phyloP scores from a whole-genome alignment of 1,140 invertebrate genomes.

The Hetaerina americana region DNA sequence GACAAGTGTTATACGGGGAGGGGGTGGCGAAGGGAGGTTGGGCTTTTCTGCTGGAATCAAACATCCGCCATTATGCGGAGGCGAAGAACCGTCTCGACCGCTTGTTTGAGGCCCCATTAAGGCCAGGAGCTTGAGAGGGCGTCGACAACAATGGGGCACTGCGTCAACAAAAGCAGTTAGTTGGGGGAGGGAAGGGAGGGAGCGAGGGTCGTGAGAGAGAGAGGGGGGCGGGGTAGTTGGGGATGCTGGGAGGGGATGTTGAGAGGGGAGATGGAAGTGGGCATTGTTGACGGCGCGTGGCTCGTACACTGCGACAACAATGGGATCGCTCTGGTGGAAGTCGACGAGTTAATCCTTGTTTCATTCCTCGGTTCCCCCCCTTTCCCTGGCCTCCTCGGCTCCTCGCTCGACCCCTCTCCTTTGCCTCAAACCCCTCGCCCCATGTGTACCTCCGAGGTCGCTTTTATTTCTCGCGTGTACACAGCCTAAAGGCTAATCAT shows the following conservation, averaged over 20 bases:
- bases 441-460: background rate
- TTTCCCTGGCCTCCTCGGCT: background rate
- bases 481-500: background rate
- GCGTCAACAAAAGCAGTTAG: background rate
- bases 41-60: background rate
- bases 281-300: background rate
- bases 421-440: background rate
- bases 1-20: background rate
- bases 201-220: too few species aligned
- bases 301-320: background rate
- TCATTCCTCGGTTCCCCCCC: background rate
- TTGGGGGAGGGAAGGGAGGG: too few species aligned
- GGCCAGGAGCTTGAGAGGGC: background rate
- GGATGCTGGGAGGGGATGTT: too few species aligned
- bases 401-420: background rate
- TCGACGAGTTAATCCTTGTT: background rate
- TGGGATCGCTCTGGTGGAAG: background rate
- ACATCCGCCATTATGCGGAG: background rate
- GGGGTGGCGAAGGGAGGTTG: background rate
- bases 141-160: background rate
- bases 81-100: background rate
- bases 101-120: background rate
- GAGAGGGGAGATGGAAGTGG: background rate
- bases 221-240: too few species aligned
- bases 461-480: background rate